Evolutionary conservation across 92 coral and sea anemone species (phyloP), one percentile per base, ranked within the genome.

Genomic region (Epizoanthus fatuus): DNA sequence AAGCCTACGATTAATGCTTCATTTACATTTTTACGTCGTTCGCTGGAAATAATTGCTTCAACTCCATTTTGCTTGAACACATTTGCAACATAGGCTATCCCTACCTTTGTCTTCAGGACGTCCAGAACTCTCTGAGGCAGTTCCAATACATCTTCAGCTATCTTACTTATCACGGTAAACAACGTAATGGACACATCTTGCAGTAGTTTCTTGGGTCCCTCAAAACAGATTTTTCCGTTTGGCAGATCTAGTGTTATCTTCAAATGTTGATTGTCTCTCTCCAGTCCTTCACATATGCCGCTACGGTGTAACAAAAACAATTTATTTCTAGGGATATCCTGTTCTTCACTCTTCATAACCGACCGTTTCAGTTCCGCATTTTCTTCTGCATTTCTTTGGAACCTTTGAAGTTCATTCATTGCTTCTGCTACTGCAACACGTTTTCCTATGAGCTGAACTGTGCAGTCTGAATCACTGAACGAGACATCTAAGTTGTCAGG

Each of bases 1-100:
- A 65, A 42, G 22, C 80, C 91, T 7, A 88, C 87, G 32, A 82
- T 55, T 4, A 47, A 17, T 14, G 80, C 88, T 53, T 87, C 87
- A 67, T 81, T 81, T 3, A 49, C 5, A 3, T 51, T 53, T 14
- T 80, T 65, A 20, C 52, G 15, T 73, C 72, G 55, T 22, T 73
- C 91, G 55, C 4, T 51, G 37, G 58, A 45, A 19, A 87, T 17
- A 4, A 74, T 45, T 16, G 91, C 91, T 15, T 57, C 59, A 13
- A 88, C 49, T 11, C 44, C 65, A 4, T 54, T 74, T 44, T 82
- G 15, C 3, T 74, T 74, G 4, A 88, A 67, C 1, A 63, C 60
- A 15, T 67, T 62, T 39, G 70, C 58, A 1, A 74, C 54, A 45
- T 66, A 82, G 7, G 55, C 52, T 9, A 51, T 63, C 7, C 76